Conservation (phyloP, 2,113 vertebrate species). For the Scomber colias region DNA sequence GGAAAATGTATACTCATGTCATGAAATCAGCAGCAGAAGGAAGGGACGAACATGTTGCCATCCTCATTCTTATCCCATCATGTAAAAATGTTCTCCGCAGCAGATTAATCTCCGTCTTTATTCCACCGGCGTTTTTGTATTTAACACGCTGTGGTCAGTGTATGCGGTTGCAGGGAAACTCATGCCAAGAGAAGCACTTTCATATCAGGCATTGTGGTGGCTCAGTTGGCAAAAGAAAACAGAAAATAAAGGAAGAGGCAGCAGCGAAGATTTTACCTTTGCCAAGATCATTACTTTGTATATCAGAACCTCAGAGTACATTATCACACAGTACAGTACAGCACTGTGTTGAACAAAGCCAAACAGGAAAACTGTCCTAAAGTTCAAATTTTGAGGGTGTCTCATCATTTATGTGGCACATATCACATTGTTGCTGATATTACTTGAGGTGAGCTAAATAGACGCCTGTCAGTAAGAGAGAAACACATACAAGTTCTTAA, state of each 20-base stretch:
- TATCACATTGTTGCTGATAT: no score
- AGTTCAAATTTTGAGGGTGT: no score
- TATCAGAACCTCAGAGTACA: no score
- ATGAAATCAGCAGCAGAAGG: no score
- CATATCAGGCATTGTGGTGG: neutral
- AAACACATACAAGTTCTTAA: neutral
- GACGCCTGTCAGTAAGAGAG: neutral
- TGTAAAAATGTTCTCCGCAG: no score
- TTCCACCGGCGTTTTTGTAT: conserved; percentile 1
- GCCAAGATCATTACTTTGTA: neutral
- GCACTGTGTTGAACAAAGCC: neutral
- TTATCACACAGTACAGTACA: neutral
- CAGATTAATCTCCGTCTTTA: neutral
- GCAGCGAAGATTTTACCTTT: conserved; percentile 1
- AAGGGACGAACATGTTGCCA: no score
- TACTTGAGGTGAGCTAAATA: neutral
- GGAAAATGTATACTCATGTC: neutral
- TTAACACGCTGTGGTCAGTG: neutral
- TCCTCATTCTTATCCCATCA: no score
- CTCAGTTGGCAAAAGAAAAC: neutral
- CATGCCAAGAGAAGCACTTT: neutral
- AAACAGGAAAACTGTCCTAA: neutral
- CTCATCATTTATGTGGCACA: no score
- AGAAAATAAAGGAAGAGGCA: conserved; percentile 7
- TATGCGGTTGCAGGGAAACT: neutral